Evolutionary conservation across 2,888 invertebrate species (phyloP).

Genomic region (Temnothorax rugatulus): DNA sequence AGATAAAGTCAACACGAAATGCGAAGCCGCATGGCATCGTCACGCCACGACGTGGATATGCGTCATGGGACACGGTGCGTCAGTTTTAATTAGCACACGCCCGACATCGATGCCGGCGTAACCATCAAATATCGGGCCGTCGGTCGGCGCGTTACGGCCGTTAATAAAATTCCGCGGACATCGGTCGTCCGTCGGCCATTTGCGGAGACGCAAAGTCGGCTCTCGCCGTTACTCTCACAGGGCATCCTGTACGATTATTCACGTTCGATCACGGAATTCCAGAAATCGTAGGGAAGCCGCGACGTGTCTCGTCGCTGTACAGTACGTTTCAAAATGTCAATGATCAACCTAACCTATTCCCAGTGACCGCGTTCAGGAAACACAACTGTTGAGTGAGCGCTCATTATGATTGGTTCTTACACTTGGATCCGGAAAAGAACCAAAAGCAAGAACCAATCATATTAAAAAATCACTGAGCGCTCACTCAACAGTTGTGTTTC

Average conservation of each 20-base stretch:
- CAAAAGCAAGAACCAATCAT: not conserved
- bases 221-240: slow-evolving; percentile 23
- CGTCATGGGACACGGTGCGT: slow-evolving; percentile 75
- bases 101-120: slow-evolving; percentile 73
- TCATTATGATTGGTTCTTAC: no score
- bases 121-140: slow-evolving; percentile 76
- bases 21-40: slow-evolving; percentile 33
- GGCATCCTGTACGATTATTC: slow-evolving; percentile 54
- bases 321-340: not conserved
- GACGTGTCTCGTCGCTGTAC: not conserved
- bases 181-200: slow-evolving; percentile 59
- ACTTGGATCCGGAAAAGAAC: no score
- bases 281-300: not conserved
- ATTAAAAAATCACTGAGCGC: no score
- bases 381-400: no score
- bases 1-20: slow-evolving; percentile 50
- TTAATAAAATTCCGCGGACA: slow-evolving; percentile 77
- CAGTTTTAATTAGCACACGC: slow-evolving; percentile 81
- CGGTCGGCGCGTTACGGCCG: slow-evolving; percentile 72
- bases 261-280: slow-evolving; percentile 44
- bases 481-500: no score
- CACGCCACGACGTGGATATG: slow-evolving; percentile 53
- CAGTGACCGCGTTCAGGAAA: no score
- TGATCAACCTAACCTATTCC: no score
- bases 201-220: slow-evolving; percentile 60